A percentile compares a stretch with the other conserved stretches of the same genome.
Conservation (phyloP, 2,113 vertebrate species). For the Monopterus albus region DNA sequence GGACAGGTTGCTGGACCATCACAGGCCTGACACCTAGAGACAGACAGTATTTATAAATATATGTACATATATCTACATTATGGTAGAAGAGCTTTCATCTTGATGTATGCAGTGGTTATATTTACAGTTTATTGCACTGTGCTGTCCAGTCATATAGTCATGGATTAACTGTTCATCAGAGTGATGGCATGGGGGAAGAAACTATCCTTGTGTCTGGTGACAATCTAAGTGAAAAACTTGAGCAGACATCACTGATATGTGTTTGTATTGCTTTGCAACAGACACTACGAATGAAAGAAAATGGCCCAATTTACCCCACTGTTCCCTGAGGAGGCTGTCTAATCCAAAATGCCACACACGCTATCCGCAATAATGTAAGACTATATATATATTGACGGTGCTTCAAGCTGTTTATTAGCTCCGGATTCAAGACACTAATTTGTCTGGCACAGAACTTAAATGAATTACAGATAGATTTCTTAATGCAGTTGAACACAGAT, state of each 20-base stretch:
- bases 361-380: slow-evolving; percentile 37
- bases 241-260: background rate
- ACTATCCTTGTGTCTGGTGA: too few relatives aligned
- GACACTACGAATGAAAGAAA: slow-evolving; percentile 23
- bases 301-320: slow-evolving; percentile 9
- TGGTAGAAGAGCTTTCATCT: too few relatives aligned
- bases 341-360: slow-evolving; percentile 55
- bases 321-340: slow-evolving; percentile 12
- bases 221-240: background rate
- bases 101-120: too few relatives aligned
- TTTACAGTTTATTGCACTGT: too few relatives aligned
- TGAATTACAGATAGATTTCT: slow-evolving; percentile 41
- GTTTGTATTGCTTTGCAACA: slow-evolving; percentile 19
- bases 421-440: slow-evolving; percentile 44
- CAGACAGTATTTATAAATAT: too few relatives aligned
- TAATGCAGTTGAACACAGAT: slow-evolving; percentile 55
- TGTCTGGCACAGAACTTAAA: slow-evolving; percentile 47
- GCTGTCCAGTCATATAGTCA: too few relatives aligned
- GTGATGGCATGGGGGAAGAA: too few relatives aligned
- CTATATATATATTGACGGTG: slow-evolving; percentile 26
- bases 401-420: slow-evolving; percentile 60
- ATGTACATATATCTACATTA: too few relatives aligned
- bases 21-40: too few relatives aligned
- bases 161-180: too few relatives aligned
- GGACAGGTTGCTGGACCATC: too few relatives aligned